These are phyloP conservation scores for Ophioderma brevispina DNA, from an alignment of 35 echinoderm and acorn worm genomes.

Conservation along the genomic window DNA sequence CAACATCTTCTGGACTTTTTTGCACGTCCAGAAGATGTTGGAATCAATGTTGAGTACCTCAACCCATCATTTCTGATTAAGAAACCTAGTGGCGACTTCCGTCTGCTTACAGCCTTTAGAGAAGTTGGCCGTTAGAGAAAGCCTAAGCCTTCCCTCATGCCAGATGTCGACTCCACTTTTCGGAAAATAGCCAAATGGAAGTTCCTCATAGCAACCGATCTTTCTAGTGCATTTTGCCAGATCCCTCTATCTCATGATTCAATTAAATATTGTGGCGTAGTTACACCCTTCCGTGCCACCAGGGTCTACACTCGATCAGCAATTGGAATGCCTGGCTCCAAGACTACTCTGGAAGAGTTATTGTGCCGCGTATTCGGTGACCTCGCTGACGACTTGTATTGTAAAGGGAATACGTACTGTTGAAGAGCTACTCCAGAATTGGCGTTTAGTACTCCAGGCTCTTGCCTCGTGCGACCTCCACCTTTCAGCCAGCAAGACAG, in stretches of 20 bases:
- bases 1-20: no score
- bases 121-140: no score
- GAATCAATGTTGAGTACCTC: no score
- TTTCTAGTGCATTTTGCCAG: constrained; percentile 69
- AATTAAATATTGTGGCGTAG: constrained; percentile 63
- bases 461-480: constrained; percentile 15
- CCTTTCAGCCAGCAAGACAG: constrained; percentile 52
- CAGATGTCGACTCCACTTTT: no score
- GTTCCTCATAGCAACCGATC: constrained; percentile 62
- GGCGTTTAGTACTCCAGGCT: constrained; percentile 19
- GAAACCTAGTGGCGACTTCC: no score
- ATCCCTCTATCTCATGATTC: constrained; percentile 42
- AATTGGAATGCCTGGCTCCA: constrained; percentile 61
- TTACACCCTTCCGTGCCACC: constrained; percentile 36
- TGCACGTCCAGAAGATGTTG: no score
- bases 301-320: constrained; percentile 52
- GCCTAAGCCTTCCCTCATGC: no score
- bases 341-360: constrained; percentile 37
- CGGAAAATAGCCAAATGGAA: constrained; percentile 29
- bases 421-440: constrained; percentile 20
- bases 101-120: no score
- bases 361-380: constrained; percentile 53
- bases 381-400: constrained; percentile 50
- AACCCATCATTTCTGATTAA: no score
- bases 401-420: constrained; percentile 39